Percentiles rank a stretch among this genome's conserved stretches.
These are phyloP conservation scores for Notothenia coriiceps DNA, from an alignment of 2,113 vertebrate species.

Conservation along the genomic window DNA sequence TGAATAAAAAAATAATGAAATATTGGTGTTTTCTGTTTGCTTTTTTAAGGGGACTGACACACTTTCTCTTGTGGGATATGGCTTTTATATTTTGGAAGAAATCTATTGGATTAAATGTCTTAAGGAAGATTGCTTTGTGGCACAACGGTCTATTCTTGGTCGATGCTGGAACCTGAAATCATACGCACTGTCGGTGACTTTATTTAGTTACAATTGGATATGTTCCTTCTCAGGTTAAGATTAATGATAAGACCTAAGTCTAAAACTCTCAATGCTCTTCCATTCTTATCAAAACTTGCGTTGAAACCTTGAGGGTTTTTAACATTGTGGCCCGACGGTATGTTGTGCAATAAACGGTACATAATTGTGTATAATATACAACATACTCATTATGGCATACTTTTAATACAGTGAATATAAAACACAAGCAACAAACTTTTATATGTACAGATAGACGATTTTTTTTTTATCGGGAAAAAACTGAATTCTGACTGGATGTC, in stretches of 20 bases:
- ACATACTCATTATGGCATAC: too few relatives aligned
- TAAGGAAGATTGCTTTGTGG: not conserved
- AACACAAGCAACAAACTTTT: not conserved
- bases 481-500: too few relatives aligned
- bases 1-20: constrained; percentile 88
- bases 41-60: too few relatives aligned
- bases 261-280: not conserved
- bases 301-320: too few relatives aligned
- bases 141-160: not conserved
- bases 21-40: not conserved
- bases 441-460: not conserved
- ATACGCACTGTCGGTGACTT: too few relatives aligned
- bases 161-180: not conserved
- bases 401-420: not conserved
- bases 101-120: not conserved
- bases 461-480: too few relatives aligned
- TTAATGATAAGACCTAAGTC: not conserved
- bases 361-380: not conserved
- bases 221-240: not conserved
- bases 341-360: too few relatives aligned
- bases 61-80: not conserved
- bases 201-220: not conserved
- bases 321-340: too few relatives aligned
- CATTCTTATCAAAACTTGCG: too few relatives aligned
- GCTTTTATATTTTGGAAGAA: not conserved